Evolutionary conservation across 1,140 invertebrate species (phyloP), one percentile per base, ranked within the genome.

Genomic region (Drosophila sturtevanti): DNA sequence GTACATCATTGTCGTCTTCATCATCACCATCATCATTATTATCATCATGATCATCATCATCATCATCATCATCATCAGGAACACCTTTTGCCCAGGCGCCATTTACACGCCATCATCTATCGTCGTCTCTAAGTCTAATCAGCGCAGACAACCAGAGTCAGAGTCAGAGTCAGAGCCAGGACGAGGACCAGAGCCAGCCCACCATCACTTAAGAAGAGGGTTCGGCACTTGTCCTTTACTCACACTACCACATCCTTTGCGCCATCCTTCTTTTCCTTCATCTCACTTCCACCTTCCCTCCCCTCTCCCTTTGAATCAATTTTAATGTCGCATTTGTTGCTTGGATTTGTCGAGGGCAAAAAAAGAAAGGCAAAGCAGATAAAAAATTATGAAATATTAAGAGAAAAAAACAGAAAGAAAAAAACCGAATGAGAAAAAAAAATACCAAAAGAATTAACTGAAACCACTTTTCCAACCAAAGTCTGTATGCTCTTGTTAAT

Each of bases 51-150:
- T 37, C 35, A 10, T 37, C 35, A 10, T 44, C 16, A 1, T 44
- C 14, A 44, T 48, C 41, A 21, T 48, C 16, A 48, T 48, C 16
- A 21, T 48, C 41, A 48, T 16, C 18, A 48, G 18, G 2, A 89
- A 87, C 82, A 87, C 84, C 72, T 87, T 84, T 77, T 76, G 84
- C 79, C 41, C 84, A 77, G 84, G 75, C 79, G 72, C 84, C 84
- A 89, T 87, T 89, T 89, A 84, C 82, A 87, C 84, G 82, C 84
- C 82, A 84, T 89, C 79, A 79, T 87, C 84, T 87, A 87, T 87
- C 82, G 79, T 87, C 84, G 79, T 82, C 84, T 84, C 61, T 81
- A 87, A 81, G 63, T 87, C 84, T 89, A 87, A 87, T 87, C 84
- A 87, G 79, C 85, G 31, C 79, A 89, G 82, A 87, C 82, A 87